phyloP scores from a whole-genome alignment of 1,140 invertebrate genomes.

The Whitmania pigra region DNA sequence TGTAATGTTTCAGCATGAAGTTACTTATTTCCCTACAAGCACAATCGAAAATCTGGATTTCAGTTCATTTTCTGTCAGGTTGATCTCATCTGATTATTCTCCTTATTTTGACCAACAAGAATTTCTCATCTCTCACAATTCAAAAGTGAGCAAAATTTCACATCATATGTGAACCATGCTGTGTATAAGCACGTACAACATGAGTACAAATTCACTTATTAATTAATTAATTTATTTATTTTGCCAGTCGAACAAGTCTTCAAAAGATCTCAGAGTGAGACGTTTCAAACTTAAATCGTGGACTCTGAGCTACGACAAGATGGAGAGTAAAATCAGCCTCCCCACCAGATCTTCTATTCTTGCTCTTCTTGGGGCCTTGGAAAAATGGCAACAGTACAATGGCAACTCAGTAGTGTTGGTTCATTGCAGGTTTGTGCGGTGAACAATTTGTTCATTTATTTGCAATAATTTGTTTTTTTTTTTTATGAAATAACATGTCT shows the following conservation, averaged over 20 bases:
- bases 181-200: too few relatives aligned
- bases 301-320: too few relatives aligned
- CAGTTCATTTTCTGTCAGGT: slow-evolving; percentile 20
- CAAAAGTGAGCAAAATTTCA: too few relatives aligned
- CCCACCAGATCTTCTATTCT: slow-evolving; percentile 35
- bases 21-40: slow-evolving; percentile 15
- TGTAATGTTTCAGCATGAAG: neutral
- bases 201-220: too few relatives aligned
- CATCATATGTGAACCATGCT: too few relatives aligned
- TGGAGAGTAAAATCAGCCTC: slow-evolving; percentile 21
- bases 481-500: too few relatives aligned
- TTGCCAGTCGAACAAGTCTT: too few relatives aligned
- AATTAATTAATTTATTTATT: too few relatives aligned
- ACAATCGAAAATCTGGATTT: slow-evolving; percentile 10
- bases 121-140: too few relatives aligned
- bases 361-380: slow-evolving; percentile 34
- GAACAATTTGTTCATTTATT: neutral
- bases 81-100: slow-evolving; percentile 12
- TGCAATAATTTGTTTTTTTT: neutral
- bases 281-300: too few relatives aligned
- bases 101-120: too few relatives aligned
- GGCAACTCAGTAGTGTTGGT: slow-evolving; percentile 35
- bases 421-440: slow-evolving; percentile 38
- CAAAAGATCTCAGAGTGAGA: too few relatives aligned
- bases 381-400: slow-evolving; percentile 35